phyloP scores from a whole-genome alignment of 1,140 invertebrate genomes.

The Drosophila pseudoananassae region DNA sequence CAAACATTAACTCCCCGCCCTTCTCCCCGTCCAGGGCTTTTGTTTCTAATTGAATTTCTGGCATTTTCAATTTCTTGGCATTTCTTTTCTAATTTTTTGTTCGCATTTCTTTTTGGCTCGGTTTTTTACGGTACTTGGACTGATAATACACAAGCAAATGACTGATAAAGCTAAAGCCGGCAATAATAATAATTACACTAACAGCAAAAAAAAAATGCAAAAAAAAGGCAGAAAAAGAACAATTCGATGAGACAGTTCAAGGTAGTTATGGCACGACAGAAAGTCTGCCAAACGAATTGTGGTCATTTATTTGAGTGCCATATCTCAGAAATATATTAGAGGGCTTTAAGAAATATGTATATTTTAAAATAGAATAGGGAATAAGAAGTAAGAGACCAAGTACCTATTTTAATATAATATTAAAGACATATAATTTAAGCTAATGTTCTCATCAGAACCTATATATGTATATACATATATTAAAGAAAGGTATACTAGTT shows the following conservation, averaged over 20 bases:
- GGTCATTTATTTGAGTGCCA: neutral
- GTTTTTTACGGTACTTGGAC: constrained; percentile 9
- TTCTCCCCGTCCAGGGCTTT: neutral
- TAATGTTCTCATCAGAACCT: too few species aligned
- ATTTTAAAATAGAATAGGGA: neutral
- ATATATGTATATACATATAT: too few species aligned
- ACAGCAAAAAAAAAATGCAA: neutral
- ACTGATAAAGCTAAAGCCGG: constrained; percentile 55
- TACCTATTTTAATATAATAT: too few species aligned
- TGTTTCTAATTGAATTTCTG: constrained; percentile 55
- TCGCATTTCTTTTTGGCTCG: constrained; percentile 5
- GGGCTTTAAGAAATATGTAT: neutral
- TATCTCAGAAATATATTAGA: neutral
- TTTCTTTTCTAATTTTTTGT: constrained; percentile 6
- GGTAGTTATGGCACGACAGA: constrained; percentile 37
- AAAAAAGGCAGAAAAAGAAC: neutral
- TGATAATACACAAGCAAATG: constrained; percentile 57
- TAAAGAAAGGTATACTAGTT: too few species aligned
- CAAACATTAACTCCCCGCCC: constrained; percentile 12
- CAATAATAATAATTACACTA: constrained; percentile 34
- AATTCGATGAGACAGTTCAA: constrained; percentile 22
- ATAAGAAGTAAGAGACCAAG: too few species aligned
- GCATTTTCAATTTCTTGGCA: constrained; percentile 38
- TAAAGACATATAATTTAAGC: too few species aligned
- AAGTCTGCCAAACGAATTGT: constrained; percentile 22